A percentile compares a stretch with the other conserved stretches of the same genome.
Evolutionary conservation across 2,888 invertebrate species (phyloP).

Genomic region (Xestia rhomboidea): DNA sequence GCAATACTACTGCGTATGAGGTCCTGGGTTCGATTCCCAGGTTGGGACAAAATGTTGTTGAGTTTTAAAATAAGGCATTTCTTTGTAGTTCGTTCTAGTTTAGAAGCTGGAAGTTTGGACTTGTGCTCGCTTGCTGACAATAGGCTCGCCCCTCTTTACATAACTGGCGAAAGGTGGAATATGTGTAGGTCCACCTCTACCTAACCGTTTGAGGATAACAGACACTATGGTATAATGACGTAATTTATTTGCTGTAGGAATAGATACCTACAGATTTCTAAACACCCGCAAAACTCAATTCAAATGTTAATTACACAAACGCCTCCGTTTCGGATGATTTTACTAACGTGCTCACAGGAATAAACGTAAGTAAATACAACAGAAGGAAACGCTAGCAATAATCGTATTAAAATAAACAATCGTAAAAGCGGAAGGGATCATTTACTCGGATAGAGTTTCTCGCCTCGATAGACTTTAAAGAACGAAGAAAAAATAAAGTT

Average conservation of each 20-base stretch:
- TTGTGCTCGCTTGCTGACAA: not conserved
- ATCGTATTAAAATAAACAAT: constrained; percentile 50
- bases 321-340: constrained; percentile 2
- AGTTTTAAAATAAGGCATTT: not conserved
- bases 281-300: constrained; percentile 9
- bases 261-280: too few species aligned
- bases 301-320: constrained; percentile 30
- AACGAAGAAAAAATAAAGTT: not conserved
- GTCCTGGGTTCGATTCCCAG: not conserved
- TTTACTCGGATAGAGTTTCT: constrained; percentile 5
- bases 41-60: not conserved
- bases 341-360: constrained; percentile 30
- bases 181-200: not conserved
- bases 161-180: not conserved
- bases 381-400: constrained; percentile 23
- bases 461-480: not conserved
- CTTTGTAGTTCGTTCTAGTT: not conserved
- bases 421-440: not conserved
- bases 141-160: not conserved
- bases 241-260: not conserved
- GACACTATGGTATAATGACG: not conserved
- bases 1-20: not conserved
- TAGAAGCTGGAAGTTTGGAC: not conserved
- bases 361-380: constrained; percentile 40
- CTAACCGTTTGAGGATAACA: not conserved